Evolutionary conservation across 2,888 invertebrate genomes (phyloP).

Genomic region (Pyralis farinalis): DNA sequence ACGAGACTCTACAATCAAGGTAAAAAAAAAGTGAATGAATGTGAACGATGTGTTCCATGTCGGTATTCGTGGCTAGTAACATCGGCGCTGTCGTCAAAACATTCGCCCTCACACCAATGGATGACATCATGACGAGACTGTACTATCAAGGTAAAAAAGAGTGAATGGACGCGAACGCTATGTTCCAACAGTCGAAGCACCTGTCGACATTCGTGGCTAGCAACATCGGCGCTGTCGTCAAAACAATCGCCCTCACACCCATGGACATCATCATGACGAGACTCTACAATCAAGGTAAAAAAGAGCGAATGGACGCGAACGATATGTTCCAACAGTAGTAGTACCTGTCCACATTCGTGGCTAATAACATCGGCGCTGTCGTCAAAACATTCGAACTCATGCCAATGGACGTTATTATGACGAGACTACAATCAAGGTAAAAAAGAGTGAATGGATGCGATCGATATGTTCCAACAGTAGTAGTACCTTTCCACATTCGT

Average conservation of each 20-base stretch:
- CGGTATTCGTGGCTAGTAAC: slow-evolving; percentile 88
- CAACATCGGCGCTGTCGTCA: slow-evolving; percentile 88
- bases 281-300: slow-evolving; percentile 92
- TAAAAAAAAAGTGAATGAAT: slow-evolving; percentile 76
- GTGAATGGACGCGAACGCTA: slow-evolving; percentile 63
- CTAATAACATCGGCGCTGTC: slow-evolving; percentile 89
- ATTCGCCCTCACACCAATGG: slow-evolving; percentile 91
- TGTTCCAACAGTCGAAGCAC: slow-evolving; percentile 81
- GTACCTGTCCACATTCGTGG: slow-evolving; percentile 85
- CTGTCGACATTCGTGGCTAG: slow-evolving; percentile 87
- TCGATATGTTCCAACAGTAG: slow-evolving; percentile 72
- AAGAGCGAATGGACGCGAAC: slow-evolving; percentile 71
- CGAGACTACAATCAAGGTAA: slow-evolving; percentile 93
- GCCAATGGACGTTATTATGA: slow-evolving; percentile 94
- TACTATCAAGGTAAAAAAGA: slow-evolving; percentile 91
- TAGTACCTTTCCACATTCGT: slow-evolving; percentile 86
- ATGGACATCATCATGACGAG: slow-evolving; percentile 94
- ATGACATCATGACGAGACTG: slow-evolving; percentile 92
- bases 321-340: slow-evolving; percentile 78
- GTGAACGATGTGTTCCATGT: slow-evolving; percentile 73
- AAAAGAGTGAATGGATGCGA: slow-evolving; percentile 73
- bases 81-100: slow-evolving; percentile 90
- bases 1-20: slow-evolving; percentile 95
- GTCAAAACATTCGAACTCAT: slow-evolving; percentile 90
- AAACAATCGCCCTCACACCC: slow-evolving; percentile 90